Conservation (phyloP, 2,113 vertebrate genomes). For the Galemys pyrenaicus region DNA sequence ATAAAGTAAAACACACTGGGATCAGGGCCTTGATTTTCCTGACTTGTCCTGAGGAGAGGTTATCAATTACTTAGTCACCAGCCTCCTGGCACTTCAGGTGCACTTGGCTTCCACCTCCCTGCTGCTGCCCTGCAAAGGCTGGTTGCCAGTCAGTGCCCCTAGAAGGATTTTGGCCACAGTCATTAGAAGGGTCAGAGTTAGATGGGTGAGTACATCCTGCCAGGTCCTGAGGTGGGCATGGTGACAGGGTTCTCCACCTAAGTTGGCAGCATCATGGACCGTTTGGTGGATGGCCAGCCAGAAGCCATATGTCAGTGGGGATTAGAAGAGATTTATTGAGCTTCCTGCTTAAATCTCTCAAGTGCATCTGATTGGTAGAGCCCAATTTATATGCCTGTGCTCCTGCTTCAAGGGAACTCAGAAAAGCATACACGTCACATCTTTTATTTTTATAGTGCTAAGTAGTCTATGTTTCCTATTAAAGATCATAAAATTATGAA, state of each 20-base stretch:
- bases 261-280: neutral
- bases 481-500: neutral
- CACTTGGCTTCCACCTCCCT: neutral
- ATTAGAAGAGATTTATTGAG: neutral
- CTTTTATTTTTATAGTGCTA: neutral
- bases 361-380: neutral
- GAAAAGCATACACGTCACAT: neutral
- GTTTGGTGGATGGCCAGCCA: neutral
- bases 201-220: neutral
- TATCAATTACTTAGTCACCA: neutral
- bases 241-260: neutral
- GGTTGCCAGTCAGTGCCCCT: rapidly evolving
- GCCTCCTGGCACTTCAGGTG: rapidly evolving
- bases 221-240: neutral
- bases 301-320: neutral
- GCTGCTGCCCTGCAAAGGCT: neutral
- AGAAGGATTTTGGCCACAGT: neutral
- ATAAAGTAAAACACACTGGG: neutral
- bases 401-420: neutral
- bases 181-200: neutral
- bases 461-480: neutral
- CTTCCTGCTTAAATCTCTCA: neutral
- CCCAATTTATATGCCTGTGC: neutral
- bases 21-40: neutral
- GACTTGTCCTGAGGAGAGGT: neutral